Conservation (phyloP, 2,888 invertebrate species). For the Nephrotoma guestfalica region DNA sequence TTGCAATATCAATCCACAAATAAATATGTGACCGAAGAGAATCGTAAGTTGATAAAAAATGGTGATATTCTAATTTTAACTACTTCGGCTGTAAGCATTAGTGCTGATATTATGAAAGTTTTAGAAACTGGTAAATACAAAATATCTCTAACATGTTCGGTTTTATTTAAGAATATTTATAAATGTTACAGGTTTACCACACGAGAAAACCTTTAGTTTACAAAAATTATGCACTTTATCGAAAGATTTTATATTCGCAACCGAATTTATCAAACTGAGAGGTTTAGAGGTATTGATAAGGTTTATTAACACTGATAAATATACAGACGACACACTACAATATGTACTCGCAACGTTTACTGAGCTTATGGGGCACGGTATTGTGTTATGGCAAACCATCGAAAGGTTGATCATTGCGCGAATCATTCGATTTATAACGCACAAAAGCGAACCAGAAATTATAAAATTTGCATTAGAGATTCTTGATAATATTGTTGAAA, state of each 20-base stretch:
- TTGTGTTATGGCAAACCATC: constrained; percentile 84
- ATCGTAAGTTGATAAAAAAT: constrained; percentile 85
- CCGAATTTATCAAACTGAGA: constrained; percentile 85
- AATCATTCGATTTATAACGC: constrained; percentile 62
- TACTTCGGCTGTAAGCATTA: constrained; percentile 77
- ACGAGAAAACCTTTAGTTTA: constrained; percentile 60
- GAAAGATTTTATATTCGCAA: constrained; percentile 78
- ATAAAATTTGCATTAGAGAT: constrained; percentile 83
- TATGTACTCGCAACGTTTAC: constrained; percentile 76
- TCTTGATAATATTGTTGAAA: constrained; percentile 80
- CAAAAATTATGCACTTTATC: constrained; percentile 61
- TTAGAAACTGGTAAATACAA: constrained; percentile 42
- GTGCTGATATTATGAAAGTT: constrained; percentile 65
- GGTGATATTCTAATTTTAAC: constrained; percentile 78
- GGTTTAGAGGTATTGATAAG: constrained; percentile 58
- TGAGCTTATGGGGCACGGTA: constrained; percentile 89
- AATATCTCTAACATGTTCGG: not conserved
- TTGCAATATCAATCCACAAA: constrained; percentile 79
- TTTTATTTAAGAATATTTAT: not conserved
- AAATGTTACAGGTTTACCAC: constrained; percentile 14
- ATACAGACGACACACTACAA: constrained; percentile 55
- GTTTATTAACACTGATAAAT: constrained; percentile 41
- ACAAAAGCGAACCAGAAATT: constrained; percentile 27
- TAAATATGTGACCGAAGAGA: constrained; percentile 86
- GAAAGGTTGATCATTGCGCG: constrained; percentile 76